These are phyloP conservation scores for Rhingia rostrata DNA, from an alignment of 2,888 invertebrate species.

Conservation along the genomic window DNA sequence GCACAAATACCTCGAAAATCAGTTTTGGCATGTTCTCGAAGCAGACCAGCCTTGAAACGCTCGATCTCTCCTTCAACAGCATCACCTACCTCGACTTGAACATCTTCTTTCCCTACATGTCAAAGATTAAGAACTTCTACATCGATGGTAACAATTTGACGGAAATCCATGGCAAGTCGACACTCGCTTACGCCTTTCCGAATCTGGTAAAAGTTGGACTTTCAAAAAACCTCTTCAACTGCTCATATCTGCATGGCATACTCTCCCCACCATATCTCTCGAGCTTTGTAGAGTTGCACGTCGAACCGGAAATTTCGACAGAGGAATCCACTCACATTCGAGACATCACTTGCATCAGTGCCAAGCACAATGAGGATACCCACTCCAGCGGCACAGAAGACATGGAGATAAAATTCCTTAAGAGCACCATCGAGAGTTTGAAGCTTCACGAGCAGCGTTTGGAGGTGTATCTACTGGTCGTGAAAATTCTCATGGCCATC, in stretches of 20 bases:
- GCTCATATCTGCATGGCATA: conserved; percentile 80
- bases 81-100: conserved; percentile 83
- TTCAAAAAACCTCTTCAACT: conserved; percentile 81
- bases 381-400: conserved; percentile 44
- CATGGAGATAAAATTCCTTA: conserved; percentile 26
- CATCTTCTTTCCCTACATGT: conserved; percentile 81
- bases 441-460: conserved; percentile 78
- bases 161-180: conserved; percentile 80
- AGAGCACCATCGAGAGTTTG: conserved; percentile 75
- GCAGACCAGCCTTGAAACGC: conserved; percentile 81
- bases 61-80: conserved; percentile 84
- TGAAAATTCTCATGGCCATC: conserved; percentile 77
- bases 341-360: conserved; percentile 80
- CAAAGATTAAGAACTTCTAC: conserved; percentile 79
- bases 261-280: conserved; percentile 79
- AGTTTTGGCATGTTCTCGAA: conserved; percentile 82
- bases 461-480: conserved; percentile 78
- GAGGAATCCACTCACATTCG: conserved; percentile 81
- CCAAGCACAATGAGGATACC: conserved; percentile 45
- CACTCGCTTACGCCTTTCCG: conserved; percentile 80
- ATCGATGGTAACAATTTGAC: conserved; percentile 81
- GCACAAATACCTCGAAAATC: conserved; percentile 78
- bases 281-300: conserved; percentile 78
- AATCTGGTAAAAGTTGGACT: conserved; percentile 79
- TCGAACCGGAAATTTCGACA: conserved; percentile 78